These are phyloP conservation scores for Buathra laborator DNA, from an alignment of 2,888 invertebrate species.

Conservation along the genomic window DNA sequence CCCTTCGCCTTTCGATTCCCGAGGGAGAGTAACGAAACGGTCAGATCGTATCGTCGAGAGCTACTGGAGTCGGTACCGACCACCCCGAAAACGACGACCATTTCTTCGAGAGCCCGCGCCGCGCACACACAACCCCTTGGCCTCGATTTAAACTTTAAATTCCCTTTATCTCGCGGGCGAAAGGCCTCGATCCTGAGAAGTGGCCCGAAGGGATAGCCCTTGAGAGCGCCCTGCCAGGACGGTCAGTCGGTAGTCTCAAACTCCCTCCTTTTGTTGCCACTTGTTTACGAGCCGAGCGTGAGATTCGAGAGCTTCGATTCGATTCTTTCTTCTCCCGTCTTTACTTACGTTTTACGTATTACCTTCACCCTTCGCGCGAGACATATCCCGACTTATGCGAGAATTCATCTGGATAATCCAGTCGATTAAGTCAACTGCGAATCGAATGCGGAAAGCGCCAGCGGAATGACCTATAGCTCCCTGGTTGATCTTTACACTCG, in stretches of 20 bases:
- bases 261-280: constrained; percentile 80
- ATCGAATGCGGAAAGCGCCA: constrained; percentile 28
- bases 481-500: neutral
- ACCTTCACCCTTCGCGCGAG: constrained; percentile 27
- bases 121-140: constrained; percentile 67
- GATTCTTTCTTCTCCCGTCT: constrained; percentile 76
- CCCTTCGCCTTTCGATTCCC: constrained; percentile 50
- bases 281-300: constrained; percentile 84
- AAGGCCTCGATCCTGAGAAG: constrained; percentile 77
- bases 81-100: constrained; percentile 69
- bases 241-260: constrained; percentile 78
- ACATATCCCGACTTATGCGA: constrained; percentile 42
- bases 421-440: constrained; percentile 46
- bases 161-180: constrained; percentile 82
- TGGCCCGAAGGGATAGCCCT: constrained; percentile 78
- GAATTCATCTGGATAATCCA: constrained; percentile 60
- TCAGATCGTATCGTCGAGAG: constrained; percentile 79
- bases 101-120: constrained; percentile 44
- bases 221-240: constrained; percentile 71
- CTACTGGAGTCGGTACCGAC: constrained; percentile 69
- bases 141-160: constrained; percentile 83
- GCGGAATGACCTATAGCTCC: neutral
- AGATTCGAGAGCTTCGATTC: constrained; percentile 80
- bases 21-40: constrained; percentile 71
- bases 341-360: constrained; percentile 30